Conservation (phyloP, 2,113 vertebrate species). For the Orthonyx spaldingii region DNA sequence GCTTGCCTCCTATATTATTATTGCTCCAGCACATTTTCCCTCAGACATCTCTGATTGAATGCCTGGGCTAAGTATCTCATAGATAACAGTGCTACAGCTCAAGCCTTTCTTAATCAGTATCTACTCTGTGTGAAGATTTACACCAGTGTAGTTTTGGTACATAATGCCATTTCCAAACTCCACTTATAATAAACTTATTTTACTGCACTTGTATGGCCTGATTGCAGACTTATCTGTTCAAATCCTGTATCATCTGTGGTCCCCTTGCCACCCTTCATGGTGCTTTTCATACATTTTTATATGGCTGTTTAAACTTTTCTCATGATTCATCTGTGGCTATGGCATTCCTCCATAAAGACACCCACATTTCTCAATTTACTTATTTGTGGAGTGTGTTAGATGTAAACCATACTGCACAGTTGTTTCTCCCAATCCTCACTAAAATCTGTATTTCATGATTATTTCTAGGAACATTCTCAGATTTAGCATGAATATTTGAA, state of each 20-base stretch:
- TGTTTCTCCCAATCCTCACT: background rate
- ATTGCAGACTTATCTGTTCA: background rate
- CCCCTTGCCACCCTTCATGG: background rate
- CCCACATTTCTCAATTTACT: conserved; percentile 29
- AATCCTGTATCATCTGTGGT: background rate
- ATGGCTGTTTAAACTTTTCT: background rate
- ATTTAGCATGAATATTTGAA: background rate
- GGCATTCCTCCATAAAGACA: background rate
- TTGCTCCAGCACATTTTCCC: background rate
- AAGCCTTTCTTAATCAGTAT: background rate
- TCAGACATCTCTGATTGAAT: background rate
- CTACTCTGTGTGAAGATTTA: background rate
- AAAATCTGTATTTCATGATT: conserved; percentile 29
- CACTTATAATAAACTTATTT: background rate
- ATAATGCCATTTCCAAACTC: background rate
- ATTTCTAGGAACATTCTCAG: conserved; percentile 33
- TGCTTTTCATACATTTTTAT: background rate
- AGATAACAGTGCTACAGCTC: background rate
- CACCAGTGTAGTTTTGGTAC: background rate
- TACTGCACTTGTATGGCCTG: background rate
- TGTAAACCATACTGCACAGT: conserved; percentile 12
- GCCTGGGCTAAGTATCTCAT: background rate
- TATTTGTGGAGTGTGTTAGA: conserved; percentile 5
- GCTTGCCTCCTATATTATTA: background rate
- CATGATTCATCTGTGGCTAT: conserved; percentile 21